These are phyloP conservation scores for Rhingia rostrata DNA, from an alignment of 2,888 invertebrate species.

Conservation along the genomic window DNA sequence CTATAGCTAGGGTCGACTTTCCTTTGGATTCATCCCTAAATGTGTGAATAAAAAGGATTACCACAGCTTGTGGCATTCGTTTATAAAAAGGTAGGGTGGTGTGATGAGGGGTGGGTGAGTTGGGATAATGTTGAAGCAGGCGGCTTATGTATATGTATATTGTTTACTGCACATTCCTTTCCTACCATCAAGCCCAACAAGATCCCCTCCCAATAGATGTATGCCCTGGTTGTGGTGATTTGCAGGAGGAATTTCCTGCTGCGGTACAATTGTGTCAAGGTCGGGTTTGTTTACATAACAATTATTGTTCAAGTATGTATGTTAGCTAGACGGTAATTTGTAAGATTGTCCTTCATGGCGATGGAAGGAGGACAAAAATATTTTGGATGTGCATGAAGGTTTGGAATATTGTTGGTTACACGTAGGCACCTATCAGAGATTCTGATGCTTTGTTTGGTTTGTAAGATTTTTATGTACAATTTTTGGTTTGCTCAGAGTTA, in stretches of 20 bases:
- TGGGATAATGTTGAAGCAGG: conserved; percentile 46
- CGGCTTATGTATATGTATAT: conserved; percentile 26
- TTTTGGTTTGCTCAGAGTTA: no score
- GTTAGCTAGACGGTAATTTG: neutral
- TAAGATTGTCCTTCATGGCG: neutral
- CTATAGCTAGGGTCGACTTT: conserved; percentile 69
- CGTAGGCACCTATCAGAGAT: no score
- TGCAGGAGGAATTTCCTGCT: conserved; percentile 37
- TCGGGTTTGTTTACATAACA: conserved; percentile 65
- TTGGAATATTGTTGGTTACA: no score
- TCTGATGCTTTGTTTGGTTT: no score
- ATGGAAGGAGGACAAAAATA: conserved; percentile 4
- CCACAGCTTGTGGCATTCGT: conserved; percentile 72
- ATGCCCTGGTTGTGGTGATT: conserved; percentile 31
- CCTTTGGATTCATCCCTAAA: conserved; percentile 70
- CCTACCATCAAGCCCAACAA: conserved; percentile 4
- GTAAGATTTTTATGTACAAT: no score
- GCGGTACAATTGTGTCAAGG: conserved; percentile 68
- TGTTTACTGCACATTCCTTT: conserved; percentile 50
- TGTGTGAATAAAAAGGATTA: conserved; percentile 75
- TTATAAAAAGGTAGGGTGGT: conserved; percentile 48
- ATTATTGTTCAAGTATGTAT: conserved; percentile 47
- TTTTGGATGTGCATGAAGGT: neutral
- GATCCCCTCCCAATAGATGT: conserved; percentile 31
- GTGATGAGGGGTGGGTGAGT: conserved; percentile 24